Percentiles rank a stretch among this genome's conserved stretches.
Conservation (phyloP, 2,888 invertebrate genomes). For the Rosalia funebris region DNA sequence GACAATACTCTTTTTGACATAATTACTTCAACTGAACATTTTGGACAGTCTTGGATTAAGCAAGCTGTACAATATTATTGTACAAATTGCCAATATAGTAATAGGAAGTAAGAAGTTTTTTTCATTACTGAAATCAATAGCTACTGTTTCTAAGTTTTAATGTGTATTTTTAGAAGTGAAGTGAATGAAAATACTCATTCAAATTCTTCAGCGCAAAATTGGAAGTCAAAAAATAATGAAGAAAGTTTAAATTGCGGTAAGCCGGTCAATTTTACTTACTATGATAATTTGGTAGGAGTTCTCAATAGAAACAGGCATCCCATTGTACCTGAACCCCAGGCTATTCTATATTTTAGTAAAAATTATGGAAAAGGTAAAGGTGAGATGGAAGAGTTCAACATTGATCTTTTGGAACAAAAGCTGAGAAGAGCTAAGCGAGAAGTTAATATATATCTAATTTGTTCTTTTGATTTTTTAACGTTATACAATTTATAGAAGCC, state of each 20-base stretch:
- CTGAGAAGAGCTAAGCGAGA: slow-evolving; percentile 82
- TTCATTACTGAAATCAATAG: not conserved
- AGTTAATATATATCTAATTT: slow-evolving; percentile 56
- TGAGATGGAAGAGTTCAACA: slow-evolving; percentile 74
- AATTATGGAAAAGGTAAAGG: slow-evolving; percentile 69
- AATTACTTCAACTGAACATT: slow-evolving; percentile 76
- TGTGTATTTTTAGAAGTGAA: slow-evolving; percentile 42
- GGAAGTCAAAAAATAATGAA: slow-evolving; percentile 63
- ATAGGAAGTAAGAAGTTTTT: slow-evolving; percentile 33
- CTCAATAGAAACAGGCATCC: slow-evolving; percentile 85
- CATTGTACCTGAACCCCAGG: slow-evolving; percentile 85
- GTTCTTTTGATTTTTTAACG: not conserved
- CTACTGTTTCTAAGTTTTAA: not conserved
- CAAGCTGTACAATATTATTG: slow-evolving; percentile 74
- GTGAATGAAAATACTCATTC: slow-evolving; percentile 31
- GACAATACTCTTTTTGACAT: slow-evolving; percentile 81
- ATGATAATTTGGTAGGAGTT: slow-evolving; percentile 87
- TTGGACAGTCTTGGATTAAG: slow-evolving; percentile 75
- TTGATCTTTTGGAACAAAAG: slow-evolving; percentile 77
- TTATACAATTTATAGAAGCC: slow-evolving; percentile 70
- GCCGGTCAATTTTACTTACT: slow-evolving; percentile 87
- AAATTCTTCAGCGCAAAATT: slow-evolving; percentile 31
- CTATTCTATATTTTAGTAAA: slow-evolving; percentile 80
- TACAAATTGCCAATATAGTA: slow-evolving; percentile 67
- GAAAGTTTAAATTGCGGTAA: slow-evolving; percentile 84